Evolutionary conservation across 2,888 invertebrate species (phyloP).

Genomic region (Drosophila bunnanda): DNA sequence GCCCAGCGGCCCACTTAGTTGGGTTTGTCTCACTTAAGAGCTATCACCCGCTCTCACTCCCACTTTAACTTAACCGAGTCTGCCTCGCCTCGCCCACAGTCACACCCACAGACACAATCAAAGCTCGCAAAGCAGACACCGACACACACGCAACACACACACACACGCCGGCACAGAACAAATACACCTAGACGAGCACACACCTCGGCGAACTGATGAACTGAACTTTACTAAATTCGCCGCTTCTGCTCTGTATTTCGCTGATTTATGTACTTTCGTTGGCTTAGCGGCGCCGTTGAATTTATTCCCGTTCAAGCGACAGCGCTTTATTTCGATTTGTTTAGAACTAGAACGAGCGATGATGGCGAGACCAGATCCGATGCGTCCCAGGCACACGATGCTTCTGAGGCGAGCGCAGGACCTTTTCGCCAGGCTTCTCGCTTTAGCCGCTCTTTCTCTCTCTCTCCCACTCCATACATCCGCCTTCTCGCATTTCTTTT

Average conservation of each 20-base stretch:
- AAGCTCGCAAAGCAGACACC: slow-evolving; percentile 21
- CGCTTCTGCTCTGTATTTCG: slow-evolving; percentile 10
- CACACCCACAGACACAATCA: slow-evolving; percentile 15
- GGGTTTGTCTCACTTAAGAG: slow-evolving; percentile 14
- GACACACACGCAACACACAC: slow-evolving; percentile 24
- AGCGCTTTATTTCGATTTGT: slow-evolving; percentile 6
- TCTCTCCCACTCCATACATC: slow-evolving; percentile 3
- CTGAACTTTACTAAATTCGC: slow-evolving; percentile 20
- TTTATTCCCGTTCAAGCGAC: slow-evolving; percentile 4
- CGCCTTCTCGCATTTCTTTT: slow-evolving; percentile 8
- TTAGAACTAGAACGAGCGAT: slow-evolving; percentile 1
- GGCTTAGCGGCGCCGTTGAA: slow-evolving; percentile 10
- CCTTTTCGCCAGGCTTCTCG: slow-evolving; percentile 51
- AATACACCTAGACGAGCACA: slow-evolving; percentile 31
- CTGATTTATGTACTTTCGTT: slow-evolving; percentile 44
- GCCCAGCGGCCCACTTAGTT: slow-evolving; percentile 61
- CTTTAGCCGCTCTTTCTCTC: slow-evolving; percentile 36
- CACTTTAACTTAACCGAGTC: too few species aligned
- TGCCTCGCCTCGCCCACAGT: slow-evolving; percentile 5
- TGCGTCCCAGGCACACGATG: slow-evolving; percentile 76
- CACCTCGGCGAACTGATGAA: slow-evolving; percentile 31
- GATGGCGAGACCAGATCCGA: slow-evolving; percentile 70
- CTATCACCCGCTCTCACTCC: slow-evolving; percentile 6
- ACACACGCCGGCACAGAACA: slow-evolving; percentile 33
- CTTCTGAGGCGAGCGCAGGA: slow-evolving; percentile 66